Evolutionary conservation across 2,113 vertebrate species (phyloP).

Genomic region (Pterocles gutturalis): DNA sequence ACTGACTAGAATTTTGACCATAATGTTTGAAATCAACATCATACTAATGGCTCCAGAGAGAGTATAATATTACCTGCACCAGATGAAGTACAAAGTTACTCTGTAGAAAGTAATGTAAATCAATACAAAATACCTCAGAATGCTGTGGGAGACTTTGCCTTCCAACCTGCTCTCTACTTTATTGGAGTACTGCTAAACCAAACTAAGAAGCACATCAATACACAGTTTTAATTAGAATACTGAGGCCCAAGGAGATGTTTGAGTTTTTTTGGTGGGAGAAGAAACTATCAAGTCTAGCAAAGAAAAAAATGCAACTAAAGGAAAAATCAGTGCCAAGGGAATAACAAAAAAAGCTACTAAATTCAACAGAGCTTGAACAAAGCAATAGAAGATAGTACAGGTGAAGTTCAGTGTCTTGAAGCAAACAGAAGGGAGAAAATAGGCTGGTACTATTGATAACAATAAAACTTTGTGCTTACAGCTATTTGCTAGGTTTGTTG

Average conservation of each 20-base stretch:
- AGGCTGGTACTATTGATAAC: not conserved
- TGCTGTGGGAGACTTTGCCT: not conserved
- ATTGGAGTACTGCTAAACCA: constrained; percentile 27
- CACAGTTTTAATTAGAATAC: constrained; percentile 50
- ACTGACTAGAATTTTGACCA: not conserved
- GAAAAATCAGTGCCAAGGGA: not conserved
- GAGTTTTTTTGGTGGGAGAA: not conserved
- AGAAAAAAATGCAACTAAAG: not conserved
- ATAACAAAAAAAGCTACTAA: constrained; percentile 12
- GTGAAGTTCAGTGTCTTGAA: not conserved
- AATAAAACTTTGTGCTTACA: not conserved
- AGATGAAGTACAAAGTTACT: not conserved
- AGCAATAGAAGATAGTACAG: not conserved
- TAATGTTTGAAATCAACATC: not conserved
- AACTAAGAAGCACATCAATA: constrained; percentile 39
- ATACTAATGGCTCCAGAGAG: not conserved
- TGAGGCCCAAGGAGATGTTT: not conserved
- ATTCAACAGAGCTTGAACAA: constrained; percentile 1
- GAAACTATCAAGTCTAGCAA: not conserved
- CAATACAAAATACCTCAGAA: not conserved
- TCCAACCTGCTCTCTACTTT: not conserved
- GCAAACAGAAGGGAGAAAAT: not conserved
- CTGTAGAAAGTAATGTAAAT: not conserved
- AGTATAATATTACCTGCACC: not conserved
- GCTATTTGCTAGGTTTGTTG: not conserved